A percentile compares a stretch with the other conserved stretches of the same genome.
phyloP scores from a whole-genome alignment of 2,113 vertebrate genomes.

The Rhinichthys klamathensis region DNA sequence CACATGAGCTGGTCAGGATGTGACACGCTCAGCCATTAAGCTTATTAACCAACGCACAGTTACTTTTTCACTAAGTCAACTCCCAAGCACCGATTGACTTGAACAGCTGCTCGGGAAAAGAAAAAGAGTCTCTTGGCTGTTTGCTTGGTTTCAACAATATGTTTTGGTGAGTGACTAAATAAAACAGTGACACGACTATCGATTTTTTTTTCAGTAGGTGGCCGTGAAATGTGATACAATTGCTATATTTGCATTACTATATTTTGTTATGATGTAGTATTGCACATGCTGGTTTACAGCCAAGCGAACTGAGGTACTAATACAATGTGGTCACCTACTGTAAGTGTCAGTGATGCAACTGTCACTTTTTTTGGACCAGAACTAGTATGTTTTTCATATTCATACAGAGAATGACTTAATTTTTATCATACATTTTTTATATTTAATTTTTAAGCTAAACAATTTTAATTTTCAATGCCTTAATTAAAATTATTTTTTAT shows the following conservation, averaged over 20 bases:
- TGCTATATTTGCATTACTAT: not conserved
- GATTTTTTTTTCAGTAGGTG: not conserved
- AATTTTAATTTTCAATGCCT: not conserved
- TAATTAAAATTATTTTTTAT: not conserved
- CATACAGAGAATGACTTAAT: not conserved
- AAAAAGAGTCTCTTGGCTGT: not conserved
- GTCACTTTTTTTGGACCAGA: too few relatives aligned
- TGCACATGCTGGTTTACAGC: not conserved
- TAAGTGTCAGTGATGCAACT: too few relatives aligned
- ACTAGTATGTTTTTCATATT: not conserved
- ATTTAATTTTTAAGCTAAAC: not conserved
- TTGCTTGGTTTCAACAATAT: not conserved
- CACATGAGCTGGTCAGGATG: constrained; percentile 71
- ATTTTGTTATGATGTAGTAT: not conserved
- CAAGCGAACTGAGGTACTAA: not conserved
- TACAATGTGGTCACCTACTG: too few relatives aligned
- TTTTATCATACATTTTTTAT: not conserved
- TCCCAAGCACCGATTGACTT: not conserved
- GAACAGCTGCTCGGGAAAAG: not conserved
- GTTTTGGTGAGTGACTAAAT: not conserved
- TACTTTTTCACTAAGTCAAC: constrained; percentile 18
- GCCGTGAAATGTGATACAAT: not conserved
- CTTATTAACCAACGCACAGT: constrained; percentile 64
- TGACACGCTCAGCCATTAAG: constrained; percentile 56
- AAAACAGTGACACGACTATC: not conserved